phyloP scores from a whole-genome alignment of 2,888 invertebrate genomes.

The Prosapia bicincta region DNA sequence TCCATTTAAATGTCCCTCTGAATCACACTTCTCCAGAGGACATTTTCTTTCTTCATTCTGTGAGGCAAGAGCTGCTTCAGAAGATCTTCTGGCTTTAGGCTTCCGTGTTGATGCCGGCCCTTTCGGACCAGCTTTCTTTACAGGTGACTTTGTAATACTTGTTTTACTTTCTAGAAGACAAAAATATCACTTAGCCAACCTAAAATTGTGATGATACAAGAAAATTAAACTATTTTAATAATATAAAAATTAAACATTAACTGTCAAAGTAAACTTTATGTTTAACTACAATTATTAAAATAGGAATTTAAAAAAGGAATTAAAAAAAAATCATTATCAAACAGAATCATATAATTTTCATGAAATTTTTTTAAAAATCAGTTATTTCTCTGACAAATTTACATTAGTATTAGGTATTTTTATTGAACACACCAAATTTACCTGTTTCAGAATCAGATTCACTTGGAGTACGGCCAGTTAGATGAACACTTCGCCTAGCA shows the following conservation, averaged over 20 bases:
- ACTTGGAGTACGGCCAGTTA: constrained; percentile 38
- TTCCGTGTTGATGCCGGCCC: constrained; percentile 36
- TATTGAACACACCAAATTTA: constrained; percentile 5
- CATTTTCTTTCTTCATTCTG: constrained; percentile 65
- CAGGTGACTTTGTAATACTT: constrained; percentile 59
- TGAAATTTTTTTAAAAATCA: too few relatives aligned
- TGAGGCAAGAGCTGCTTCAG: constrained; percentile 17
- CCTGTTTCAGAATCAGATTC: constrained; percentile 43
- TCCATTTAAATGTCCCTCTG: constrained; percentile 82
- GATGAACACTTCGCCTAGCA: constrained; percentile 49
- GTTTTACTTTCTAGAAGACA: constrained; percentile 46
- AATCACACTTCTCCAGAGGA: constrained; percentile 83
- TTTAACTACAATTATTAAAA: too few relatives aligned
- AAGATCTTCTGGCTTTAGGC: constrained; percentile 24
- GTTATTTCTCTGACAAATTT: too few relatives aligned
- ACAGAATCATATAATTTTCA: too few relatives aligned
- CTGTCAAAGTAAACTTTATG: too few relatives aligned
- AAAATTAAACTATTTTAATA: too few relatives aligned
- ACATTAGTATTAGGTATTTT: too few relatives aligned
- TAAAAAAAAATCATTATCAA: too few relatives aligned
- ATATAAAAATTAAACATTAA: too few relatives aligned
- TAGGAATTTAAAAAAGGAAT: too few relatives aligned
- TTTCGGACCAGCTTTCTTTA: constrained; percentile 52
- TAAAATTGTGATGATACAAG: too few relatives aligned
- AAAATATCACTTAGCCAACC: too few relatives aligned